Percentiles rank a stretch among this genome's conserved stretches.
These are phyloP conservation scores for Lutraria lutraria DNA, from an alignment of 2,888 invertebrate genomes.

Conservation along the genomic window DNA sequence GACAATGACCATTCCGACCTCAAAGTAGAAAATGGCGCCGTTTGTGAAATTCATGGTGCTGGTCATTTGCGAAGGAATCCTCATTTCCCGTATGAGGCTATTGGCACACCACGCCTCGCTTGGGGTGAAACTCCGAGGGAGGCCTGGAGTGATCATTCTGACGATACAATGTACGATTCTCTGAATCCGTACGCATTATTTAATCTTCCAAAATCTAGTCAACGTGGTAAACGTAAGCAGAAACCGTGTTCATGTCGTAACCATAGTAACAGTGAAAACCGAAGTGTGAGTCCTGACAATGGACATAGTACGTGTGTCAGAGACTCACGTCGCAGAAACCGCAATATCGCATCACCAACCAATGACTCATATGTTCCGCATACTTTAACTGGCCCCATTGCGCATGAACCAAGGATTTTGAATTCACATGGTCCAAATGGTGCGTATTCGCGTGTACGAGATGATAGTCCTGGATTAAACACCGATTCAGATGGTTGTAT, in stretches of 20 bases:
- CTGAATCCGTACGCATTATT: slow-evolving; percentile 79
- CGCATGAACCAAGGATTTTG: neutral
- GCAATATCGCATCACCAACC: neutral
- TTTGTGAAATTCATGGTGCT: slow-evolving; percentile 23
- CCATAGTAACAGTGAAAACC: slow-evolving; percentile 6
- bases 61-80: slow-evolving; percentile 52
- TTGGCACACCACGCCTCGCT: slow-evolving; percentile 57
- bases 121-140: slow-evolving; percentile 63
- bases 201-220: slow-evolving; percentile 74
- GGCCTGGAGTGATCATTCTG: slow-evolving; percentile 64
- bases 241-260: slow-evolving; percentile 43
- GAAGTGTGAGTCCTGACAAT: slow-evolving; percentile 13
- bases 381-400: neutral
- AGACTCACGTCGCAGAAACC: neutral
- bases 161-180: slow-evolving; percentile 72
- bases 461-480: neutral
- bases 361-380: neutral
- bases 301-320: neutral
- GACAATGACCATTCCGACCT: slow-evolving; percentile 23
- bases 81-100: slow-evolving; percentile 61
- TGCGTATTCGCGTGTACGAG: neutral
- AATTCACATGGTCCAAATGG: neutral
- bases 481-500: slow-evolving; percentile 10
- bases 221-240: slow-evolving; percentile 55
- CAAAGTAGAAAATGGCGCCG: neutral